Evolutionary conservation across 2,888 invertebrate species (phyloP).

Genomic region (Nemurella pictetii): DNA sequence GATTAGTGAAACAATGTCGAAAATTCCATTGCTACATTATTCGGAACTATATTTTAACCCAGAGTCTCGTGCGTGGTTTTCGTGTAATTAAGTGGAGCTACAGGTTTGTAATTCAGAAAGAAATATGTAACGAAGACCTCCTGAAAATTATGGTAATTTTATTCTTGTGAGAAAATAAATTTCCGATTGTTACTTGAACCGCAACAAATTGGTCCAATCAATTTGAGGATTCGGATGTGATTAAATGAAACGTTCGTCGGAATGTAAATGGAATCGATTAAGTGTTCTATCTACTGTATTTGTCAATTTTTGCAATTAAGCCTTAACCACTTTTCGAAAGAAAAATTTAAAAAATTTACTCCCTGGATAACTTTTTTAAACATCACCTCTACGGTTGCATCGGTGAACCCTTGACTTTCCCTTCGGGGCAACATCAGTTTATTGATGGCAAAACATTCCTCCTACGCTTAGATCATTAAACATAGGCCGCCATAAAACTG

Average conservation of each 20-base stretch:
- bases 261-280: not conserved
- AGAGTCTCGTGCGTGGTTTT: not conserved
- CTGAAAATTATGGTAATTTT: not conserved
- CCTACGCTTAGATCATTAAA: not conserved
- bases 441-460: not conserved
- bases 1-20: slow-evolving; percentile 22
- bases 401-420: not conserved
- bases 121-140: not conserved
- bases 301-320: not conserved
- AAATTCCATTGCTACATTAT: not conserved
- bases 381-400: too few relatives aligned
- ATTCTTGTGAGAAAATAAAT: not conserved
- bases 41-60: not conserved
- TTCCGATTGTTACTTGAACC: not conserved
- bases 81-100: slow-evolving; percentile 5
- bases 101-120: not conserved
- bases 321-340: not conserved
- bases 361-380: too few relatives aligned
- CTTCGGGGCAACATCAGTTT: not conserved
- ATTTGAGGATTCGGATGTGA: not conserved
- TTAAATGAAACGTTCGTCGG: not conserved
- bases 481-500: not conserved
- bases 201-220: not conserved
- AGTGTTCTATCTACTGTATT: too few relatives aligned
- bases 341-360: too few relatives aligned